Evolutionary conservation across 2,797 vertebrate species (phyloP), one percentile per base, ranked within the genome.

Genomic region (Falco peregrinus): DNA sequence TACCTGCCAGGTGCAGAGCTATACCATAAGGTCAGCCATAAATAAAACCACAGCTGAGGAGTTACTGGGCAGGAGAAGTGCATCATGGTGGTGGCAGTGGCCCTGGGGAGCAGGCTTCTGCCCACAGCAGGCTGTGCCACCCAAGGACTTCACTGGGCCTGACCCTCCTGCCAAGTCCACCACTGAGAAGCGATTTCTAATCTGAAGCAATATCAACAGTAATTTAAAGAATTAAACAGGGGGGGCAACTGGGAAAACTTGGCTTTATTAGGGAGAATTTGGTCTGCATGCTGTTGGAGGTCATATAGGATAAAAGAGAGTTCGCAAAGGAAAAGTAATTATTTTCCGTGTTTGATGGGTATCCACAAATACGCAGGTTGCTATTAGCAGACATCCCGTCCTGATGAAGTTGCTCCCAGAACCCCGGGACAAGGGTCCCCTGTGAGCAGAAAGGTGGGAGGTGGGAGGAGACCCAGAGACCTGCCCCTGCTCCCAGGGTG

Each of bases 81-180:
- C 43, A 20, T 24, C 22, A 0, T 7, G 33, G 28, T 37, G 50
- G 28, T 68, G 53, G 29, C 7, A 6, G 63, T 68, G 57, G 26
- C 39, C 24, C 53, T 50, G 65, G 39, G 57, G 74, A 77, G 25
- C 24, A n/a, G 31, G 41, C 2, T 39, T 7, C 41, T 80, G 41
- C 26, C 26, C 48, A n/a, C 0, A 2, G n/a, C 33, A 29, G 48
- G 26, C 16, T 7, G 37, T 64, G 60, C 25, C 63, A 48, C 35
- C 24, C 33, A 47, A 17, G 4, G 8, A 17, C 61, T 84, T 63
- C 9, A 3, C 2, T 24, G n/a, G n/a, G 45, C 28, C 76, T 28
- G 76, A 35, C 19, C 5, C 16, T 68, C 50, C 37, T 5, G 3
- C 33, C 0, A 0, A 39, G 15, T 20, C 47, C 31, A 12, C 8